A percentile compares a stretch with the other conserved stretches of the same genome.
phyloP scores from a whole-genome alignment of 2,113 vertebrate genomes.

The Fukomys damarensis region DNA sequence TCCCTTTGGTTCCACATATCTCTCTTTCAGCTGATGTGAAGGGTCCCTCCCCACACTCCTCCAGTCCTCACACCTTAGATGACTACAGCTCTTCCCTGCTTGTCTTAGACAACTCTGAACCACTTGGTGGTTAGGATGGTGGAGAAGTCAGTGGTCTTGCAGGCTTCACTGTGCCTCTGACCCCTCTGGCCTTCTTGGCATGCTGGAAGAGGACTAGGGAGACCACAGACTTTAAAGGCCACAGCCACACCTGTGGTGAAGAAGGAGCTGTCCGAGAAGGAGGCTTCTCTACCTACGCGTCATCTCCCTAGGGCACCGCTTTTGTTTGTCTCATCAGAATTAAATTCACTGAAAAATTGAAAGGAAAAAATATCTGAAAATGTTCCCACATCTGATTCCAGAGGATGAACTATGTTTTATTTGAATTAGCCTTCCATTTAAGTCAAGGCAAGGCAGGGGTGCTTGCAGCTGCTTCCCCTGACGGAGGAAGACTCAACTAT shows the following conservation, averaged over 20 bases:
- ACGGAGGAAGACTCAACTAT: conserved; percentile 74
- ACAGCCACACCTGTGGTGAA: not conserved
- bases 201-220: not conserved
- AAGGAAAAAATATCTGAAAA: conserved; percentile 63
- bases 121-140: not conserved
- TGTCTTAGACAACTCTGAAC: not conserved
- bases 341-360: conserved; percentile 64
- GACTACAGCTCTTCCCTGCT: not conserved
- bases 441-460: conserved; percentile 70
- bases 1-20: not conserved
- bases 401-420: conserved; percentile 65
- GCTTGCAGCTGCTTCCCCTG: conserved; percentile 69
- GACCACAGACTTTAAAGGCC: not conserved
- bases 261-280: not conserved
- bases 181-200: not conserved
- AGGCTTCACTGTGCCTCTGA: not conserved
- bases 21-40: not conserved
- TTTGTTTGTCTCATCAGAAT: not conserved
- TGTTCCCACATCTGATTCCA: conserved; percentile 41
- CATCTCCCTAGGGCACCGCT: not conserved
- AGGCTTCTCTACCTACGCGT: not conserved
- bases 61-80: not conserved
- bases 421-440: conserved; percentile 70
- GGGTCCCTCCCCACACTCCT: not conserved
- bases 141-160: not conserved